phyloP scores from a whole-genome alignment of 2,797 vertebrate genomes.

The Acipenser ruthenus region DNA sequence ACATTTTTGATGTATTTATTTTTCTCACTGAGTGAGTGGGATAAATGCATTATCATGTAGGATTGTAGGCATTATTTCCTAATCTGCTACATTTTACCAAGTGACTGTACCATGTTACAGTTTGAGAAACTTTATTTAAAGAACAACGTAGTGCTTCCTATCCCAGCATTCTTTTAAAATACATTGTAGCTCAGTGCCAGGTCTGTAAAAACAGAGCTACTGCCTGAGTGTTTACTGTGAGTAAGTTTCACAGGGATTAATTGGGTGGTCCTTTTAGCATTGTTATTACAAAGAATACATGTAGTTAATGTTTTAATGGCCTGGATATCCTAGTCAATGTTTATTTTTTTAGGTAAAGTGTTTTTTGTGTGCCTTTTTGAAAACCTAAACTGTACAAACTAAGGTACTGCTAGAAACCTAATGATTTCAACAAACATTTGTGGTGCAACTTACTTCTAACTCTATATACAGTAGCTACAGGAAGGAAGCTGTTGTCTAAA shows the following conservation, averaged over 20 bases:
- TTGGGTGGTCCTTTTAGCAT: conserved; percentile 11
- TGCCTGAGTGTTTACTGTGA: conserved; percentile 3
- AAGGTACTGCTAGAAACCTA: not conserved
- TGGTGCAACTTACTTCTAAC: not conserved
- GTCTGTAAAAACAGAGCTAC: conserved; percentile 15
- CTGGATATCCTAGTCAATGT: no score
- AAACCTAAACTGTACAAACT: not conserved
- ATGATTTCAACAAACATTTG: not conserved
- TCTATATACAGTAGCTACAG: not conserved
- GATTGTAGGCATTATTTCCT: no score
- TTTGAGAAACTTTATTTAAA: conserved; percentile 20
- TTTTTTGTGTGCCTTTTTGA: no score
- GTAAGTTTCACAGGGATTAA: conserved; percentile 13
- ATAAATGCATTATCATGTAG: no score
- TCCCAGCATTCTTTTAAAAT: conserved; percentile 15
- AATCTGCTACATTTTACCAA: not conserved
- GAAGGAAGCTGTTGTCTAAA: not conserved
- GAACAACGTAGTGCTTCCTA: conserved; percentile 16
- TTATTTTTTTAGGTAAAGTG: no score
- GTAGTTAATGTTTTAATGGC: conserved; percentile 11
- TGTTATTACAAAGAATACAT: conserved; percentile 9
- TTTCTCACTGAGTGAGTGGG: no score
- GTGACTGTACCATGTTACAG: not conserved
- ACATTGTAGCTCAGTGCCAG: not conserved
- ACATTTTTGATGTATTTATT: no score